These are phyloP conservation scores for Campopleginae sp. DNA, from an alignment of 2,888 invertebrate genomes.

Conservation along the genomic window DNA sequence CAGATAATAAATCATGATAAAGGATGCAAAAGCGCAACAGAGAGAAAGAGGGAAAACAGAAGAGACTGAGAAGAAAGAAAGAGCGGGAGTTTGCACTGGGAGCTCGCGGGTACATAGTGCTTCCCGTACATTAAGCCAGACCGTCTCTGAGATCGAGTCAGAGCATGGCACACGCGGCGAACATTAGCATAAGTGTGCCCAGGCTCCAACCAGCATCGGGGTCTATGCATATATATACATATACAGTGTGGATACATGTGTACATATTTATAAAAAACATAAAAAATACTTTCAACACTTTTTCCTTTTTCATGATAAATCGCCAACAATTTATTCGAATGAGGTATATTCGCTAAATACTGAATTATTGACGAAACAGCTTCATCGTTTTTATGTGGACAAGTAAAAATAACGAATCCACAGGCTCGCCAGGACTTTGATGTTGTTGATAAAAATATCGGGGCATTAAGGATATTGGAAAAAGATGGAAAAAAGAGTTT, in stretches of 20 bases:
- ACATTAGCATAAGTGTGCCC: constrained; percentile 76
- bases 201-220: constrained; percentile 50
- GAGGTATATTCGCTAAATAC: background rate
- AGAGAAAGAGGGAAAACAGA: background rate
- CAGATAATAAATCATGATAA: constrained; percentile 63
- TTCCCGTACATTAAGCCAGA: constrained; percentile 45
- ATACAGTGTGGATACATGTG: background rate
- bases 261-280: background rate
- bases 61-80: background rate
- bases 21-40: constrained; percentile 42
- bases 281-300: background rate
- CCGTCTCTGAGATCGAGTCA: constrained; percentile 37
- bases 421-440: background rate
- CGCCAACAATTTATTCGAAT: background rate
- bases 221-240: constrained; percentile 27
- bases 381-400: background rate
- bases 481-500: background rate
- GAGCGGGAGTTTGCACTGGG: constrained; percentile 30
- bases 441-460: background rate
- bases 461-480: background rate
- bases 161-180: constrained; percentile 60
- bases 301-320: background rate
- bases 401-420: background rate
- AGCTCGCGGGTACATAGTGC: constrained; percentile 50
- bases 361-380: background rate